phyloP scores from a whole-genome alignment of 2,113 vertebrate genomes.

The Forbesichthys papilliferus region DNA sequence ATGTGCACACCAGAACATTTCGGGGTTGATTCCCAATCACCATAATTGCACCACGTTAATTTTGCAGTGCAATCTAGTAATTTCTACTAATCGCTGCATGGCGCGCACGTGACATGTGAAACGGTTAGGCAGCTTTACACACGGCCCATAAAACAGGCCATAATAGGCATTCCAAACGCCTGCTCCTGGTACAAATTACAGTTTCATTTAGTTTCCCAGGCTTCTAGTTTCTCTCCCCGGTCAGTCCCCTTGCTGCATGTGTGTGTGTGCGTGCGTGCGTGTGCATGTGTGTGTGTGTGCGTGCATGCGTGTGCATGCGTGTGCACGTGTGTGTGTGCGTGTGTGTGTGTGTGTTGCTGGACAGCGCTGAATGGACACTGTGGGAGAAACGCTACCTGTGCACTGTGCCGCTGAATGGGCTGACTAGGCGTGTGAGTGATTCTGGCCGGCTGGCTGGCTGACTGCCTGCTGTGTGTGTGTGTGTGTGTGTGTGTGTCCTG shows the following conservation, averaged over 20 bases:
- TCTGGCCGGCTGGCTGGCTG: conserved; percentile 50
- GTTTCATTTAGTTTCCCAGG: background rate
- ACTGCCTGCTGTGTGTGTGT: conserved; percentile 29
- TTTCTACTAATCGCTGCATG: too few relatives aligned
- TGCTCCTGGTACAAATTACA: too few relatives aligned
- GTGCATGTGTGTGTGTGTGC: background rate
- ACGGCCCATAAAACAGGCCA: too few relatives aligned
- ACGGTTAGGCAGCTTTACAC: too few relatives aligned
- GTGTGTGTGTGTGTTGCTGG: conserved; percentile 1
- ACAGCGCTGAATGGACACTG: conserved; percentile 21
- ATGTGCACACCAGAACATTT: too few relatives aligned
- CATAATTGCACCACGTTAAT: too few relatives aligned
- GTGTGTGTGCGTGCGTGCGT: background rate
- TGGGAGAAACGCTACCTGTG: conserved; percentile 50
- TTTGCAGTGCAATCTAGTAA: too few relatives aligned
- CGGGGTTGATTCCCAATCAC: too few relatives aligned
- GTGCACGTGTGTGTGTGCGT: background rate
- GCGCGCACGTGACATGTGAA: too few relatives aligned
- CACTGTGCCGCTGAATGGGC: conserved; percentile 46
- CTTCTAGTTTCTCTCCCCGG: background rate
- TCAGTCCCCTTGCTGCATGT: background rate
- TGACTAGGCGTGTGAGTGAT: conserved; percentile 66
- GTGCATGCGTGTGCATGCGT: background rate
- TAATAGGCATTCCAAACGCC: too few relatives aligned
- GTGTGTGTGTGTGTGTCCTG: conserved; percentile 25